Conservation (phyloP, 2,113 vertebrate species). For the Seriola dumerili region DNA sequence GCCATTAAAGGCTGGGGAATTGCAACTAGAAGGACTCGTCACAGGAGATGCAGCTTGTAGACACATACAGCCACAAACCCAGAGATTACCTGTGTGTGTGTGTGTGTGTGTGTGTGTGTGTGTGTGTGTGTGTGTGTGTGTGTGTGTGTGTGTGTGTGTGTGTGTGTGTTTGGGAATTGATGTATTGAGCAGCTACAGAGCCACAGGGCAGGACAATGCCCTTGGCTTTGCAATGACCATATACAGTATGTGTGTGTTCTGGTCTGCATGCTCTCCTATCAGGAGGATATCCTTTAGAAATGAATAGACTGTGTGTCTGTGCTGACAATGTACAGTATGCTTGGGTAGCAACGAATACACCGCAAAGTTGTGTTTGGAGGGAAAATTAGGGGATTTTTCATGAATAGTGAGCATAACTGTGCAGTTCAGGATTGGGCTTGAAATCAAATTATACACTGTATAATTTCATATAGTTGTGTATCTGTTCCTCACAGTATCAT, state of each 20-base stretch:
- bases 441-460: conserved; percentile 49
- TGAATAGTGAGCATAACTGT: conserved; percentile 24
- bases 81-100: conserved; percentile 39
- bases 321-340: conserved; percentile 33
- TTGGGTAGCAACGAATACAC: conserved; percentile 19
- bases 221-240: conserved; percentile 51
- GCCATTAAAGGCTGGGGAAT: conserved; percentile 52
- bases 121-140: not conserved
- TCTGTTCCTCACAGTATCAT: conserved; percentile 23
- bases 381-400: conserved; percentile 22
- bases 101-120: too few species aligned
- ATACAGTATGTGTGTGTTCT: conserved; percentile 49
- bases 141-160: too few species aligned
- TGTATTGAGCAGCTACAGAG: conserved; percentile 53
- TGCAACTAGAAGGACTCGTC: conserved; percentile 25
- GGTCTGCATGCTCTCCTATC: conserved; percentile 53
- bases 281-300: conserved; percentile 69
- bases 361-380: conserved; percentile 34
- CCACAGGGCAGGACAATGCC: conserved; percentile 65
- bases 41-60: conserved; percentile 26
- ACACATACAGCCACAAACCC: conserved; percentile 44
- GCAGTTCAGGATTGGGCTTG: conserved; percentile 29
- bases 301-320: conserved; percentile 42
- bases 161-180: conserved; percentile 47
- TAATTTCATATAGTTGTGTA: conserved; percentile 39